Percentiles rank a stretch among this genome's conserved stretches.
phyloP scores from a whole-genome alignment of 2,113 vertebrate genomes.

The Syngnathus floridae region DNA sequence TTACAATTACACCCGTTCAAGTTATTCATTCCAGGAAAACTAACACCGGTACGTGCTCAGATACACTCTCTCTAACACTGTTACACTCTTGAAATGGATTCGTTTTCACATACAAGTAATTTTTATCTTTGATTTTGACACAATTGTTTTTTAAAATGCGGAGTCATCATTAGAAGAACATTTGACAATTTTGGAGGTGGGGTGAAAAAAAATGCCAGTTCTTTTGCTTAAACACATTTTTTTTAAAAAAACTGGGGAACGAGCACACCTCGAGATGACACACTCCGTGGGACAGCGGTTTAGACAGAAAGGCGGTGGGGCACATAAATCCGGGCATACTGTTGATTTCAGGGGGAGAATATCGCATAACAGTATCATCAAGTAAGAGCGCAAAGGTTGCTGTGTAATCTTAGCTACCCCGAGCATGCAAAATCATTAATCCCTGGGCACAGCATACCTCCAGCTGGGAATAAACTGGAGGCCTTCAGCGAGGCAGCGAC shows the following conservation, averaged over 20 bases:
- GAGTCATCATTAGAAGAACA: conserved; percentile 19
- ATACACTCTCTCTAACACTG: conserved; percentile 18
- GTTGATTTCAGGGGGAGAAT: conserved; percentile 66
- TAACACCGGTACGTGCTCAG: conserved; percentile 53
- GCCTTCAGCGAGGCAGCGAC: conserved; percentile 61
- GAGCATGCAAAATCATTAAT: conserved; percentile 82
- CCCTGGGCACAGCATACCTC: conserved; percentile 72
- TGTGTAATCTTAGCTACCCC: conserved; percentile 77
- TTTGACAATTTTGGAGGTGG: conserved; percentile 3
- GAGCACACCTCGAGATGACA: conserved; percentile 23
- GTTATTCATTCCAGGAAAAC: conserved; percentile 68
- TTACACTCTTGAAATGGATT: conserved; percentile 13
- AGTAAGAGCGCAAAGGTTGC: conserved; percentile 88
- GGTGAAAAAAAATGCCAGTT: conserved; percentile 11
- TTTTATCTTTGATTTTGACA: conserved; percentile 29
- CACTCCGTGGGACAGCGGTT: conserved; percentile 36
- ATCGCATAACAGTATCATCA: conserved; percentile 73
- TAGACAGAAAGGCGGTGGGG: conserved; percentile 29
- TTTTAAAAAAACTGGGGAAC: background rate
- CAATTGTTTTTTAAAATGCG: conserved; percentile 24
- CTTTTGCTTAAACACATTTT: conserved; percentile 24
- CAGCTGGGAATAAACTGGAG: conserved; percentile 69
- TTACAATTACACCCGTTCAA: conserved; percentile 46
- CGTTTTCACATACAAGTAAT: conserved; percentile 7
- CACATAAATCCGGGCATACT: conserved; percentile 57